Conservation (phyloP, 2,888 invertebrate genomes). For the Volucella inflata region DNA sequence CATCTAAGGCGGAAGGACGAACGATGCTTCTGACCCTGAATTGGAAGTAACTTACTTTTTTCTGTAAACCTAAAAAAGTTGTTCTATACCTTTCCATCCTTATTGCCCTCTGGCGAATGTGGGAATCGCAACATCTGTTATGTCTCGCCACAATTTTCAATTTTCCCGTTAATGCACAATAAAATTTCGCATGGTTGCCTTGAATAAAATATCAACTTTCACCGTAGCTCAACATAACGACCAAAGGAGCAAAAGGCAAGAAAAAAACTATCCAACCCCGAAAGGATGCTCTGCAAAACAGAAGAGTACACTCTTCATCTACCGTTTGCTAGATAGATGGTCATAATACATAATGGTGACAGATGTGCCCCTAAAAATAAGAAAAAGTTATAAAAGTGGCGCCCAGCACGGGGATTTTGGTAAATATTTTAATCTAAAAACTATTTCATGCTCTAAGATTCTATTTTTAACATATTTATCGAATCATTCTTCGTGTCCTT, state of each 20-base stretch:
- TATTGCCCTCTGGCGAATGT: neutral
- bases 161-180: slow-evolving; percentile 45
- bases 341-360: slow-evolving; percentile 47
- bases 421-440: slow-evolving; percentile 67
- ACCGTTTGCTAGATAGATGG: slow-evolving; percentile 30
- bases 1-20: too few relatives aligned
- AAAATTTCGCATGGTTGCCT: neutral
- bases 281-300: neutral
- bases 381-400: slow-evolving; percentile 22
- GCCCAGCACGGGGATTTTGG: slow-evolving; percentile 53
- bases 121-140: slow-evolving; percentile 30
- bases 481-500: too few relatives aligned
- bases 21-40: too few relatives aligned
- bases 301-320: slow-evolving; percentile 35
- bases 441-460: slow-evolving; percentile 34
- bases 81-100: too few relatives aligned
- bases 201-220: slow-evolving; percentile 1
- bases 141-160: slow-evolving; percentile 54
- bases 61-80: too few relatives aligned
- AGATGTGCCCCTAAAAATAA: slow-evolving; percentile 45
- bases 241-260: neutral
- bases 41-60: too few relatives aligned
- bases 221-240: neutral
- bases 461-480: neutral
- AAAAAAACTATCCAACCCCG: slow-evolving; percentile 33